Evolutionary conservation across 1,140 invertebrate genomes (phyloP).

Genomic region (Drusus annulatus): DNA sequence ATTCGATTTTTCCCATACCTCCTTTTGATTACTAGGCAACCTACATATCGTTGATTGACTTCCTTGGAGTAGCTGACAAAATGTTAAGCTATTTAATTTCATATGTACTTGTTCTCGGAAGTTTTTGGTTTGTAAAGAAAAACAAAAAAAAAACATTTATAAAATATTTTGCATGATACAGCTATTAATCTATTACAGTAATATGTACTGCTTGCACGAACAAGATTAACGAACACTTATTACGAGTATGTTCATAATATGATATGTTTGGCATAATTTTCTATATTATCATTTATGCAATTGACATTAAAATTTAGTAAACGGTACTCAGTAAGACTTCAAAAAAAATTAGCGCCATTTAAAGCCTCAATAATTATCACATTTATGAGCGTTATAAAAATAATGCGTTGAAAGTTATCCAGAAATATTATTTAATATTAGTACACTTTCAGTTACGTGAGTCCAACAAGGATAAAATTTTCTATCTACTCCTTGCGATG

Average conservation of each 20-base stretch:
- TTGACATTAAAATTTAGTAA: constrained; percentile 29
- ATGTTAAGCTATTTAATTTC: too few species aligned
- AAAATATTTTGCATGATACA: too few species aligned
- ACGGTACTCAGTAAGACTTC: constrained; percentile 16
- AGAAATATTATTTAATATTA: background rate
- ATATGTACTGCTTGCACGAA: background rate
- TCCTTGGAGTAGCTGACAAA: too few species aligned
- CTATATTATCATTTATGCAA: constrained; percentile 12
- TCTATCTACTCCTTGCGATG: background rate
- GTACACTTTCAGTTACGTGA: background rate
- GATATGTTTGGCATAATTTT: constrained; percentile 38
- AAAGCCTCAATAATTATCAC: constrained; percentile 39
- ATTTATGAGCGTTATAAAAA: constrained; percentile 43
- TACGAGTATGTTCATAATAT: constrained; percentile 27
- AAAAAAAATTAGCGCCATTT: constrained; percentile 34
- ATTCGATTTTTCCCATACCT: too few species aligned
- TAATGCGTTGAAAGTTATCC: constrained; percentile 14
- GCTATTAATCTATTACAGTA: background rate
- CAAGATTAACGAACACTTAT: background rate
- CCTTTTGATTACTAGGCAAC: too few species aligned
- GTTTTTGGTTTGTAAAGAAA: too few species aligned
- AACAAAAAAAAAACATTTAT: too few species aligned
- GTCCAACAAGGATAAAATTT: background rate
- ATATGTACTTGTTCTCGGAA: too few species aligned
- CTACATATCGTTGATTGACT: too few species aligned